Conservation (phyloP, 2,797 vertebrate genomes). For the Pangasius djambal region DNA sequence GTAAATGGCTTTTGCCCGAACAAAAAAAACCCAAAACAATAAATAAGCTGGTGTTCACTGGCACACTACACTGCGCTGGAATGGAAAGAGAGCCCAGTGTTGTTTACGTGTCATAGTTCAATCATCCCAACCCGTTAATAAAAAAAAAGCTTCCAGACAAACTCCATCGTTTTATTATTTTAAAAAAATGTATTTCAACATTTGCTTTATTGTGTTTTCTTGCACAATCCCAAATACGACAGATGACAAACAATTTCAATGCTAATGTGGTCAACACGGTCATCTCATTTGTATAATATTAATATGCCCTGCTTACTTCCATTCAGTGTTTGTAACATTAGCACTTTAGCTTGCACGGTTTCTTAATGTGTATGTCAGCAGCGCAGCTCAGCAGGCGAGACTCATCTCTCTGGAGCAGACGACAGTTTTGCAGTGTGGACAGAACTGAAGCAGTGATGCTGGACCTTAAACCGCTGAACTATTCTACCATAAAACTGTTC, state of each 20-base stretch:
- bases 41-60: not conserved
- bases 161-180: not conserved
- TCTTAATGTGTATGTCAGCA: slow-evolving; percentile 5
- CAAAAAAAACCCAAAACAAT: not conserved
- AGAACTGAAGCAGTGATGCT: slow-evolving; percentile 25
- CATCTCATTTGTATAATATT: slow-evolving; percentile 29
- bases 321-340: slow-evolving; percentile 17
- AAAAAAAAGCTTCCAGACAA: not conserved
- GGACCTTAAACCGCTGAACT: slow-evolving; percentile 36
- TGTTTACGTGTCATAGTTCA: not conserved
- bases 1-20: too few species aligned
- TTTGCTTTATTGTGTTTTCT: slow-evolving; percentile 38
- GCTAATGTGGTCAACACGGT: slow-evolving; percentile 16
- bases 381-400: slow-evolving; percentile 7
- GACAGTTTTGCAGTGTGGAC: slow-evolving; percentile 40
- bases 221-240: slow-evolving; percentile 34
- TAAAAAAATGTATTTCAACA: slow-evolving; percentile 8
- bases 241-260: slow-evolving; percentile 32
- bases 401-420: slow-evolving; percentile 13
- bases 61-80: not conserved
- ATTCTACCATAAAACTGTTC: slow-evolving; percentile 36
- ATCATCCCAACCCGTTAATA: not conserved
- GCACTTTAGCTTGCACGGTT: not conserved
- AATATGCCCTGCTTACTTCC: not conserved
- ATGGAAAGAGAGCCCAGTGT: not conserved